Evolutionary conservation across 2,888 invertebrate genomes (phyloP).

Genomic region (Drosophila subsilvestris): DNA sequence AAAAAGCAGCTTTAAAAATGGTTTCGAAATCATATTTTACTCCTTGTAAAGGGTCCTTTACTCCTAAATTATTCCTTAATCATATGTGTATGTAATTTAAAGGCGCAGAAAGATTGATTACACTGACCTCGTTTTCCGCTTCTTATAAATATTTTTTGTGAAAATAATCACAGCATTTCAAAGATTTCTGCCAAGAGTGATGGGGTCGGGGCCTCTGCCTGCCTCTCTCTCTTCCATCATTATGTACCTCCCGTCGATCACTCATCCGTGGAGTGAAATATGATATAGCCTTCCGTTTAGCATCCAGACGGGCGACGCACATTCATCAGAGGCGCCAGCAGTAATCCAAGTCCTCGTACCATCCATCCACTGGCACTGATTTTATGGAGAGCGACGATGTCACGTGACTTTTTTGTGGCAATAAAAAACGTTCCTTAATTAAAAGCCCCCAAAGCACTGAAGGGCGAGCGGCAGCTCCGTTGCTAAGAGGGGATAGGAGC

Average conservation of each 20-base stretch:
- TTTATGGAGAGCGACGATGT: constrained; percentile 42
- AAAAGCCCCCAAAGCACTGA: constrained; percentile 43
- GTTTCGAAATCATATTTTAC: too few relatives aligned
- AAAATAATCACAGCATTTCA: constrained; percentile 17
- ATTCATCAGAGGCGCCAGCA: constrained; percentile 31
- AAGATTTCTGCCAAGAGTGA: constrained; percentile 23
- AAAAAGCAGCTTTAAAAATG: background rate
- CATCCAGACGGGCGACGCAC: constrained; percentile 14
- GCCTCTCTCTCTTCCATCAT: background rate
- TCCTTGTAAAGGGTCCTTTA: too few relatives aligned
- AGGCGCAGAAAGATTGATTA: background rate
- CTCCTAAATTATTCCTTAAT: background rate
- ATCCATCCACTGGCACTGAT: constrained; percentile 20
- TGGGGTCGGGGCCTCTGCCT: background rate
- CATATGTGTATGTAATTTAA: background rate
- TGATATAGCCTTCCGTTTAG: constrained; percentile 39
- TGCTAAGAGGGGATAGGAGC: background rate
- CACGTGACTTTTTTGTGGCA: constrained; percentile 56
- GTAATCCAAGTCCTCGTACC: constrained; percentile 27
- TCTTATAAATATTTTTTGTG: background rate
- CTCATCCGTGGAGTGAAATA: constrained; percentile 13
- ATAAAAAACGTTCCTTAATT: constrained; percentile 59
- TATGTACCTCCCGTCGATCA: background rate
- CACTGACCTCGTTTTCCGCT: background rate
- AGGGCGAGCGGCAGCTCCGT: background rate